Percentiles rank a stretch among this genome's conserved stretches.
phyloP scores from a whole-genome alignment of 2,888 invertebrate genomes.

The Pasiphila rectangulata region DNA sequence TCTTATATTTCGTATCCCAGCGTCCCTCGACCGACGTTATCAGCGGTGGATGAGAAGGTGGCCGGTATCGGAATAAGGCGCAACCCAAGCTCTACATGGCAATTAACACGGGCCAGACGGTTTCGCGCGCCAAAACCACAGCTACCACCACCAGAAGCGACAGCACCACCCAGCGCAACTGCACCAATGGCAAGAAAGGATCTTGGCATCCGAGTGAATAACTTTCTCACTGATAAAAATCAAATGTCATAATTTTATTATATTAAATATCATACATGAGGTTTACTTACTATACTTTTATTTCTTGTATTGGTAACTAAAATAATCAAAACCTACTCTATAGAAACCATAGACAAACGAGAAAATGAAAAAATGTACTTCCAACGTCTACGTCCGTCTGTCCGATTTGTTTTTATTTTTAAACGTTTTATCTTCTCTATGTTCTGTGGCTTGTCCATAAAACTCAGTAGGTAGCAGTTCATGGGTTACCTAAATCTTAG shows the following conservation, averaged over 20 bases:
- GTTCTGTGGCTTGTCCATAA: too few relatives aligned
- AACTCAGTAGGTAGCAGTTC: too few relatives aligned
- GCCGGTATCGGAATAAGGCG: conserved; percentile 50
- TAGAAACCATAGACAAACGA: too few relatives aligned
- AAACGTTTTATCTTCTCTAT: too few relatives aligned
- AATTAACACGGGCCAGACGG: conserved; percentile 64
- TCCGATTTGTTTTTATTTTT: too few relatives aligned
- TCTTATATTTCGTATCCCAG: conserved; percentile 39
- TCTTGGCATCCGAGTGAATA: conserved; percentile 56
- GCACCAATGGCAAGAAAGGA: conserved; percentile 62
- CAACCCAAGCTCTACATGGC: conserved; percentile 63
- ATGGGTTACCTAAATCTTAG: too few relatives aligned
- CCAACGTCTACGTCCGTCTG: too few relatives aligned
- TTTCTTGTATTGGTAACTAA: too few relatives aligned
- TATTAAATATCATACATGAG: too few relatives aligned
- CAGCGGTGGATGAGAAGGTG: conserved; percentile 52
- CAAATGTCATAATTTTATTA: conserved; percentile 5
- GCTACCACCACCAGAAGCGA: conserved; percentile 54
- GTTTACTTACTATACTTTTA: too few relatives aligned
- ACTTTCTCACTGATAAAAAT: conserved; percentile 48
- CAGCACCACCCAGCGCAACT: conserved; percentile 54
- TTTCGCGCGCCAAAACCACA: conserved; percentile 58
- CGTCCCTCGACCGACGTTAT: conserved; percentile 53
- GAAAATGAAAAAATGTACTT: too few relatives aligned
- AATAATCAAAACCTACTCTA: too few relatives aligned